Conservation (phyloP, 2,888 invertebrate genomes). For the Drosophila tanythrix region DNA sequence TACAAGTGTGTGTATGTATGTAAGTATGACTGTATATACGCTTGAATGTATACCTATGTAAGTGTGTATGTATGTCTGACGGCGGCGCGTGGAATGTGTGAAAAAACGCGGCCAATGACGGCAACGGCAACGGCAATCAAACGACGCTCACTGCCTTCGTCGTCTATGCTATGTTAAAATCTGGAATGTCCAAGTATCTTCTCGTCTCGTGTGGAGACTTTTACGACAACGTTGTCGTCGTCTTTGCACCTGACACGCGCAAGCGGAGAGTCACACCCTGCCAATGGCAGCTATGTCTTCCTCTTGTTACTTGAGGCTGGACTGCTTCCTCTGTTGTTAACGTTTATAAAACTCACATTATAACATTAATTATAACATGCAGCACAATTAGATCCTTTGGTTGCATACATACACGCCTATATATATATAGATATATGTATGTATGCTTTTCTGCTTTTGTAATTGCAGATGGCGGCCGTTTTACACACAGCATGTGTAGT, state of each 20-base stretch:
- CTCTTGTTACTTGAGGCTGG: slow-evolving; percentile 16
- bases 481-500: slow-evolving; percentile 59
- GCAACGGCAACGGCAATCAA: slow-evolving; percentile 64
- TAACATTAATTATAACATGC: slow-evolving; percentile 23
- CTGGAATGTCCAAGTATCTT: slow-evolving; percentile 72
- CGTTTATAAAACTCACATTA: slow-evolving; percentile 19
- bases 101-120: slow-evolving; percentile 80
- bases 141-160: slow-evolving; percentile 41
- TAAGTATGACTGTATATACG: slow-evolving; percentile 17
- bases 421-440: slow-evolving; percentile 1
- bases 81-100: slow-evolving; percentile 71
- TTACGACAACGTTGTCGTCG: slow-evolving; percentile 31
- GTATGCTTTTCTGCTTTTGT: slow-evolving; percentile 19
- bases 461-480: slow-evolving; percentile 61
- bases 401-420: slow-evolving; percentile 4
- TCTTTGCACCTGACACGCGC: slow-evolving; percentile 60
- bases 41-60: slow-evolving; percentile 29
- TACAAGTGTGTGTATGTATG: slow-evolving; percentile 56
- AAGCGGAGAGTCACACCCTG: slow-evolving; percentile 56
- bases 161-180: slow-evolving; percentile 58
- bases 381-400: slow-evolving; percentile 38
- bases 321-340: slow-evolving; percentile 32
- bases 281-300: slow-evolving; percentile 32
- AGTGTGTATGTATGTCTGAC: slow-evolving; percentile 13
- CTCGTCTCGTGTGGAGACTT: slow-evolving; percentile 56